Evolutionary conservation across 2,888 invertebrate genomes (phyloP).

Genomic region (Leucoptera coffeella): DNA sequence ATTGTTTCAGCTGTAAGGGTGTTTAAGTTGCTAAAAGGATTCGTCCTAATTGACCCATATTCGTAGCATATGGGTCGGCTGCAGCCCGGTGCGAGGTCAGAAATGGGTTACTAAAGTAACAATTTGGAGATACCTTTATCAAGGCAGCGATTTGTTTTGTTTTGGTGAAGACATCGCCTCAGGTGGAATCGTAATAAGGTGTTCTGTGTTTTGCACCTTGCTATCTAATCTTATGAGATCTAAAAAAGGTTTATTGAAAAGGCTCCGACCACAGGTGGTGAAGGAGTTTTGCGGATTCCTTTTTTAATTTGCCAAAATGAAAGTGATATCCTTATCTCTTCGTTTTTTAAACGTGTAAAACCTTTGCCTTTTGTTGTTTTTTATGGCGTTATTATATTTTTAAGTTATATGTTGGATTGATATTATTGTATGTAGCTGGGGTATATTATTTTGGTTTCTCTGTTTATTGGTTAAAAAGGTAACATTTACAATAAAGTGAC

Average conservation of each 20-base stretch:
- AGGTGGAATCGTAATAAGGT: constrained; percentile 29
- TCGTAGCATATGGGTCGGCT: constrained; percentile 30
- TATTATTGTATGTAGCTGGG: no score
- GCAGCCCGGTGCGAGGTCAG: constrained; percentile 33
- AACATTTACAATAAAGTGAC: no score
- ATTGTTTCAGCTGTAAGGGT: constrained; percentile 5
- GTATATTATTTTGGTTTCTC: no score
- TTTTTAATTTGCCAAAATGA: constrained; percentile 6
- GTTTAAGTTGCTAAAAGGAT: background rate
- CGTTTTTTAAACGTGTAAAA: no score
- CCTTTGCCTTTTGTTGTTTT: no score
- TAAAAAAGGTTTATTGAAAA: constrained; percentile 22
- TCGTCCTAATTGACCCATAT: constrained; percentile 31
- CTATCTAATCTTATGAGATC: constrained; percentile 21
- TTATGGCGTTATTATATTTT: no score
- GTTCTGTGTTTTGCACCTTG: constrained; percentile 43
- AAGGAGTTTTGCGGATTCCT: constrained; percentile 12
- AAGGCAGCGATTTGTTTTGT: constrained; percentile 32
- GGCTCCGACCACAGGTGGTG: constrained; percentile 22
- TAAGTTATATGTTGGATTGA: no score
- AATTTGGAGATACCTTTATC: constrained; percentile 32
- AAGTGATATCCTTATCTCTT: background rate
- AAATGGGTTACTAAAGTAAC: constrained; percentile 29
- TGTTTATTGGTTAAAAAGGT: no score
- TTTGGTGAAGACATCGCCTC: constrained; percentile 21